Evolutionary conservation across 2,888 invertebrate species (phyloP).

Genomic region (Eugnorisma glareosa): DNA sequence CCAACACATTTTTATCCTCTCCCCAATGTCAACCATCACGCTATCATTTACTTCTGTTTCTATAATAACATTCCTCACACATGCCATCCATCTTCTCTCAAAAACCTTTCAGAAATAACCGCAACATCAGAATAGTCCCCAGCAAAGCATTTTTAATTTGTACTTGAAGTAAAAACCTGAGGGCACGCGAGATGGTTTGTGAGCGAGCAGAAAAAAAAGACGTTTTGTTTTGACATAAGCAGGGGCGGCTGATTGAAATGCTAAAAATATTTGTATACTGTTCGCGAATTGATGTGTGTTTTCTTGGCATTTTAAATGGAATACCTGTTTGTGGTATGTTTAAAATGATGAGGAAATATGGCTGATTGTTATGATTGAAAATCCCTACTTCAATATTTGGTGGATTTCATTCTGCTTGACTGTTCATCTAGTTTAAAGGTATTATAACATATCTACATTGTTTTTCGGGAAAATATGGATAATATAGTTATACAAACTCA

Average conservation of each 20-base stretch:
- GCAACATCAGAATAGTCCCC: slow-evolving; percentile 71
- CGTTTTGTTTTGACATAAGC: slow-evolving; percentile 85
- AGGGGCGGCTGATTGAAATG: slow-evolving; percentile 77
- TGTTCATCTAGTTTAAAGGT: neutral
- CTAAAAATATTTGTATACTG: slow-evolving; percentile 70
- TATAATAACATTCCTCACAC: neutral
- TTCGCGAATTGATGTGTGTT: slow-evolving; percentile 36
- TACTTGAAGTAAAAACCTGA: slow-evolving; percentile 87
- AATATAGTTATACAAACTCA: neutral
- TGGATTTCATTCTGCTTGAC: neutral
- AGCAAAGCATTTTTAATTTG: slow-evolving; percentile 85
- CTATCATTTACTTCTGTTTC: neutral
- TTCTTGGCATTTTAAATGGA: slow-evolving; percentile 47
- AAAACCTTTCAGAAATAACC: neutral
- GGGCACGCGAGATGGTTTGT: slow-evolving; percentile 77
- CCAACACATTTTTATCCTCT: neutral
- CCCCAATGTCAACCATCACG: neutral
- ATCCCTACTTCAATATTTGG: neutral
- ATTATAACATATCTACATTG: neutral
- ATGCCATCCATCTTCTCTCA: neutral
- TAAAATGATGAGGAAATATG: neutral
- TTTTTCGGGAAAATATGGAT: neutral
- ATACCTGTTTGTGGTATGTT: slow-evolving; percentile 1
- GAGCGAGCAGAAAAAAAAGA: slow-evolving; percentile 77
- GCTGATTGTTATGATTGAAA: neutral